Conservation (phyloP, 1,140 invertebrate genomes). For the Panagrolaimus sp. region DNA sequence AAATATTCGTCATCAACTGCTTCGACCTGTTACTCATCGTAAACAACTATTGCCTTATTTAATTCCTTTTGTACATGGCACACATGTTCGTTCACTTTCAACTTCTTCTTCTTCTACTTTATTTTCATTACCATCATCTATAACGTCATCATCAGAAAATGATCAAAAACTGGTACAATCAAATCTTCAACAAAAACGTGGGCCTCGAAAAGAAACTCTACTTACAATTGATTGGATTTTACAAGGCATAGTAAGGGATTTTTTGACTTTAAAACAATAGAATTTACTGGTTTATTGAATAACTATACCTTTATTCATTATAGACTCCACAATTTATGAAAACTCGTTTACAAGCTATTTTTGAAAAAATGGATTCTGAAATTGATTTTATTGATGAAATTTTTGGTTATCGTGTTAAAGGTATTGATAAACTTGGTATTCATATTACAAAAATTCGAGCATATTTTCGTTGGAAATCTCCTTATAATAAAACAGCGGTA, state of each 20-base stretch:
- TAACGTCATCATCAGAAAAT: too few species aligned
- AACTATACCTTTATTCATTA: background rate
- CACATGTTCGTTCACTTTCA: too few species aligned
- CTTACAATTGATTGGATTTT: slow-evolving; percentile 18
- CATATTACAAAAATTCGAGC: slow-evolving; percentile 28
- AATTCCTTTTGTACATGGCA: too few species aligned
- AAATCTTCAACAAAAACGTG: too few species aligned
- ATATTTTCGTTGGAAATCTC: slow-evolving; percentile 32
- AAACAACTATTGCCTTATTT: too few species aligned
- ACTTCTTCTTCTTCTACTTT: too few species aligned
- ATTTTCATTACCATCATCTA: too few species aligned
- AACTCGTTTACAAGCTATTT: slow-evolving; percentile 8
- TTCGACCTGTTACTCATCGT: too few species aligned
- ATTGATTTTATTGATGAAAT: slow-evolving; percentile 21
- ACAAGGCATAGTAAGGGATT: slow-evolving; percentile 18
- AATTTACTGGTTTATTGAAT: too few species aligned
- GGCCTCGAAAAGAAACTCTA: slow-evolving; percentile 14
- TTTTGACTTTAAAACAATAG: background rate
- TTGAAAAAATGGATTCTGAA: slow-evolving; percentile 16
- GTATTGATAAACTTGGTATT: slow-evolving; percentile 8
- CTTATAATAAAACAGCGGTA: slow-evolving; percentile 30
- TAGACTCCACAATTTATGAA: slow-evolving; percentile 21
- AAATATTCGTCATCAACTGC: too few species aligned
- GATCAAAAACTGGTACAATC: too few species aligned
- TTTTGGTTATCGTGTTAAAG: slow-evolving; percentile 18